Conservation (phyloP, 2,797 vertebrate genomes). For the Avahi laniger region DNA sequence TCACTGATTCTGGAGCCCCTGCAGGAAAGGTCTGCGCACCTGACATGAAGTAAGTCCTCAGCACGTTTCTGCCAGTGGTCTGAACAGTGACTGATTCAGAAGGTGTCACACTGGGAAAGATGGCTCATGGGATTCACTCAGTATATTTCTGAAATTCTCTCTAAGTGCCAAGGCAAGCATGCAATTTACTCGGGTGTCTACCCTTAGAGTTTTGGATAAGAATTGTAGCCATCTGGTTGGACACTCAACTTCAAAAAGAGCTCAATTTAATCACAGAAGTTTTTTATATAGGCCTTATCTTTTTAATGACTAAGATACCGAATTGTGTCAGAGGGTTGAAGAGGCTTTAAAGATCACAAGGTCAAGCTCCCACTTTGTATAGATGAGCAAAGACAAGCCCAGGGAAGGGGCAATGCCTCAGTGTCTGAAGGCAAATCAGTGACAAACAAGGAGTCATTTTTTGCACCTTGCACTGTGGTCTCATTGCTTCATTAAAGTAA, state of each 20-base stretch:
- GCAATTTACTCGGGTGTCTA: neutral
- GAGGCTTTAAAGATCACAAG: neutral
- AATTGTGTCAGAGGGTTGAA: neutral
- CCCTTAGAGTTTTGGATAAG: neutral
- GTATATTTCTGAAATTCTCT: neutral
- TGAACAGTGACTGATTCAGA: conserved; percentile 34
- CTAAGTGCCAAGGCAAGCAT: neutral
- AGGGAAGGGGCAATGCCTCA: neutral
- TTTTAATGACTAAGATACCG: neutral
- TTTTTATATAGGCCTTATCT: neutral
- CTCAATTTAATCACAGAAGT: neutral
- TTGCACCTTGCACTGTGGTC: neutral
- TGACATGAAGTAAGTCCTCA: neutral
- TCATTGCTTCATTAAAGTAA: conserved; percentile 70
- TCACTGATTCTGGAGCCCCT: neutral
- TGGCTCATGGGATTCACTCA: neutral
- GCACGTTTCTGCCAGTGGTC: neutral
- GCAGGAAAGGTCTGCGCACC: neutral
- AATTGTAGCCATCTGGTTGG: neutral
- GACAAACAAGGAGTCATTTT: neutral
- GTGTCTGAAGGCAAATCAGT: neutral
- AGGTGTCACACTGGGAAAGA: neutral
- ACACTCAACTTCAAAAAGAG: neutral
- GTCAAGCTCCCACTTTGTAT: neutral
- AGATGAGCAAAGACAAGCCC: conserved; percentile 16